Evolutionary conservation across 2,113 vertebrate species (phyloP).

Genomic region (Penelope pileata): DNA sequence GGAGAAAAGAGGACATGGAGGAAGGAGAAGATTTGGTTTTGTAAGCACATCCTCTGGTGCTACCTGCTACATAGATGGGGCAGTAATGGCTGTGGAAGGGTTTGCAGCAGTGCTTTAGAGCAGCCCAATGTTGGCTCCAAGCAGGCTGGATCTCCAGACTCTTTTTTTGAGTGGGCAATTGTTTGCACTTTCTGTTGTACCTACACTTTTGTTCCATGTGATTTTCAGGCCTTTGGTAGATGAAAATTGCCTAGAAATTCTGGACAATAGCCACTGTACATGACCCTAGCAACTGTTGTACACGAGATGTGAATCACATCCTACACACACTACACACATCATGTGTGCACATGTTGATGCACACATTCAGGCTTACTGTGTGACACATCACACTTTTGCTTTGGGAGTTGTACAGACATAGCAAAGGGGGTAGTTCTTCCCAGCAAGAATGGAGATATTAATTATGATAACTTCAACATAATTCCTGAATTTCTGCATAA

Average conservation of each 20-base stretch:
- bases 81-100: not conserved
- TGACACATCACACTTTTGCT: fast-evolving
- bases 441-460: not conserved
- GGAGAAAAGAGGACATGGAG: not conserved
- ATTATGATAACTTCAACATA: not conserved
- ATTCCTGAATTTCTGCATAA: not conserved
- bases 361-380: not conserved
- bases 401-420: not conserved
- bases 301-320: not conserved
- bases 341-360: fast-evolving
- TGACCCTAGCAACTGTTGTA: not conserved
- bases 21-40: not conserved
- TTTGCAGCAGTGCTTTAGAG: not conserved
- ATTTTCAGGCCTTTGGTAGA: not conserved
- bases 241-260: not conserved
- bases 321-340: fast-evolving
- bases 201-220: not conserved
- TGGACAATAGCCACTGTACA: too few relatives aligned
- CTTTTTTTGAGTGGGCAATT: not conserved
- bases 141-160: not conserved
- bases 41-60: fast-evolving
- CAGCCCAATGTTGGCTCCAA: not conserved
- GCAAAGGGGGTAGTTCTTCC: not conserved
- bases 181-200: not conserved
- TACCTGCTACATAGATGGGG: fast-evolving